A percentile compares a stretch with the other conserved stretches of the same genome.
Conservation (phyloP, 2,797 vertebrate species). For the Sebastes minor region DNA sequence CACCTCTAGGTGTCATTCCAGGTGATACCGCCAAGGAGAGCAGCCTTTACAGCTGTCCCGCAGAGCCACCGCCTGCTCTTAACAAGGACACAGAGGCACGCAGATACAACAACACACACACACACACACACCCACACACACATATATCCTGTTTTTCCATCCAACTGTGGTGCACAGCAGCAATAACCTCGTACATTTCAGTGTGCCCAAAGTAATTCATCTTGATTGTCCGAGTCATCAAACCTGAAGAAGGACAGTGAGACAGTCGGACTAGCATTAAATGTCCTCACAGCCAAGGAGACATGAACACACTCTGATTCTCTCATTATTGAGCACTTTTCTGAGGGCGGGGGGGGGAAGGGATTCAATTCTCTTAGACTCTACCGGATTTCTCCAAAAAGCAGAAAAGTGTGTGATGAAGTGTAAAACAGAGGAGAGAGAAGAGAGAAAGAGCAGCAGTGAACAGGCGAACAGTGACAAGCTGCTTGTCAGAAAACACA, state of each 20-base stretch:
- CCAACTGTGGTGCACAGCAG: conserved; percentile 26
- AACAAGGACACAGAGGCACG: conserved; percentile 67
- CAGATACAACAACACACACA: conserved; percentile 11
- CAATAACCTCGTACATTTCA: conserved; percentile 45
- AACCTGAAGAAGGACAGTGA: conserved; percentile 52
- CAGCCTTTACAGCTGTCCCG: conserved; percentile 66
- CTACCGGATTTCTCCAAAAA: conserved; percentile 3
- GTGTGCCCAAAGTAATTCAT: conserved; percentile 53
- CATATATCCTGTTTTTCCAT: background rate
- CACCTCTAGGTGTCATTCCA: conserved; percentile 79
- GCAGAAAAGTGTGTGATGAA: conserved; percentile 18
- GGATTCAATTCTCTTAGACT: conserved; percentile 21
- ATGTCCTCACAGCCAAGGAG: conserved; percentile 59
- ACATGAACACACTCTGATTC: conserved; percentile 33
- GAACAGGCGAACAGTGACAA: conserved; percentile 13
- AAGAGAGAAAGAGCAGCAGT: background rate
- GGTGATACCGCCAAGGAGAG: conserved; percentile 64
- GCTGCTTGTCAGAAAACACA: conserved; percentile 42
- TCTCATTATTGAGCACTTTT: conserved; percentile 44
- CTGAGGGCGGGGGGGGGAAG: conserved; percentile 1
- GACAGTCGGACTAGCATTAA: conserved; percentile 44
- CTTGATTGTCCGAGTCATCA: conserved; percentile 68
- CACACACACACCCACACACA: conserved; percentile 25
- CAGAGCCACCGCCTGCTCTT: conserved; percentile 69
- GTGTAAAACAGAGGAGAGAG: conserved; percentile 36